These are phyloP conservation scores for Bubo scandiacus DNA, from an alignment of 2,113 vertebrate genomes.

Conservation along the genomic window DNA sequence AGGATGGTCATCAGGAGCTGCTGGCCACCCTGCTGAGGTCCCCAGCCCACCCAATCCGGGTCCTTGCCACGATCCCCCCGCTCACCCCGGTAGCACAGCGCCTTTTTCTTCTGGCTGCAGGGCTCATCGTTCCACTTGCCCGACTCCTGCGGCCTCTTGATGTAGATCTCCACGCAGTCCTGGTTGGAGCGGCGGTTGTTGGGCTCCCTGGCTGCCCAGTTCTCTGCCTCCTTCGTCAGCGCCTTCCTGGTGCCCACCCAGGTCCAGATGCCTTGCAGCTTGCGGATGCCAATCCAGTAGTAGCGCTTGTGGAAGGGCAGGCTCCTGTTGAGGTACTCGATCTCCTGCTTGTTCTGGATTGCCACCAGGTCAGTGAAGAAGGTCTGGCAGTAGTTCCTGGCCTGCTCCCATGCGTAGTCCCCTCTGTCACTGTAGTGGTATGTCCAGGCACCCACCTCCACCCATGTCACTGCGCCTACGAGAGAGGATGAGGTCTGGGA, in stretches of 20 bases:
- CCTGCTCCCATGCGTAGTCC: constrained; percentile 74
- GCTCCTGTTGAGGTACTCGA: constrained; percentile 75
- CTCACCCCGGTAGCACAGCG: constrained; percentile 87
- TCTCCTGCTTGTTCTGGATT: constrained; percentile 91
- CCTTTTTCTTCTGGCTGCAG: constrained; percentile 78
- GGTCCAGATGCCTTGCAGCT: constrained; percentile 79
- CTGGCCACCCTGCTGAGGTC: neutral
- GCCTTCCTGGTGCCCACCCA: constrained; percentile 90
- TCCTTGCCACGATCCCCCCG: rapidly evolving
- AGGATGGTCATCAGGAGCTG: neutral
- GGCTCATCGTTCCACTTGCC: constrained; percentile 93
- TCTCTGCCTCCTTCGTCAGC: constrained; percentile 79
- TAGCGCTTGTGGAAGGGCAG: constrained; percentile 69
- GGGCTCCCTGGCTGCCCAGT: constrained; percentile 87
- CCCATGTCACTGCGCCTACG: constrained; percentile 62
- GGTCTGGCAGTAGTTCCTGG: constrained; percentile 79
- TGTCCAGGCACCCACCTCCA: constrained; percentile 80
- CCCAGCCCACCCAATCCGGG: neutral
- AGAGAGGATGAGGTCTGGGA: neutral
- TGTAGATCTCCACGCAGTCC: constrained; percentile 96
- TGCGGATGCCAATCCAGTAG: constrained; percentile 96
- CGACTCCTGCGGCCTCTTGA: constrained; percentile 52
- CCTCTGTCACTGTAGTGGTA: constrained; percentile 71
- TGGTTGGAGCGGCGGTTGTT: constrained; percentile 82
- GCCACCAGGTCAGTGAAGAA: constrained; percentile 89